These are phyloP conservation scores for Stegostoma tigrinum DNA, from an alignment of 2,113 vertebrate genomes.

Conservation along the genomic window DNA sequence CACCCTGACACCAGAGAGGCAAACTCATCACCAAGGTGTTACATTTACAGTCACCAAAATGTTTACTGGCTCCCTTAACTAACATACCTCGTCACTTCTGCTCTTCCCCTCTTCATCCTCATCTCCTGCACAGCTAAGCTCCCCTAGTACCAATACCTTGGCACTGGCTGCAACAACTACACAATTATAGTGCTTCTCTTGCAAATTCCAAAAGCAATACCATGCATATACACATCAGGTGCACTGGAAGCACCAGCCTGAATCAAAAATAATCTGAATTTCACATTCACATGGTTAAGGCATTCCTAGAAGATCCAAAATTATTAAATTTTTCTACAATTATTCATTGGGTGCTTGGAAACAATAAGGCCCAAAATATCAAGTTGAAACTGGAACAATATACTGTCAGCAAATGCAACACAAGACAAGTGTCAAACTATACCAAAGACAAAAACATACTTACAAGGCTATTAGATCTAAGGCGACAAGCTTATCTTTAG, in stretches of 20 bases:
- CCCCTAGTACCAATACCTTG: no score
- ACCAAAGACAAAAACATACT: slow-evolving; percentile 53
- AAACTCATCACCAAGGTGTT: no score
- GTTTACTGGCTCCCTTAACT: no score
- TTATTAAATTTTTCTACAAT: neutral
- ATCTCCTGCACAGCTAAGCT: no score
- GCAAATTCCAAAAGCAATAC: neutral
- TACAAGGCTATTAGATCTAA: slow-evolving; percentile 90
- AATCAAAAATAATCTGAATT: neutral
- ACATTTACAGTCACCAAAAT: no score
- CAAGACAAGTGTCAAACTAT: slow-evolving; percentile 31
- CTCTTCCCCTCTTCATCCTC: no score
- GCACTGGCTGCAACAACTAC: neutral
- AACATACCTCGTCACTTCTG: no score
- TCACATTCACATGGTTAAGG: neutral
- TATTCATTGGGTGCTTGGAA: neutral
- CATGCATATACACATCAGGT: neutral
- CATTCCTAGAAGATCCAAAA: neutral
- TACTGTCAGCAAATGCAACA: neutral
- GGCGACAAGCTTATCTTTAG: slow-evolving; percentile 86
- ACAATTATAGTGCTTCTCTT: neutral
- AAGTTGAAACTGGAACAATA: neutral
- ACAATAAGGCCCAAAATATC: neutral
- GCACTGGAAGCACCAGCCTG: neutral
- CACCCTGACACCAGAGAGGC: no score